Evolutionary conservation across 2,888 invertebrate genomes (phyloP), one percentile per base, ranked within the genome.

Genomic region (Drosophila acutilabella): DNA sequence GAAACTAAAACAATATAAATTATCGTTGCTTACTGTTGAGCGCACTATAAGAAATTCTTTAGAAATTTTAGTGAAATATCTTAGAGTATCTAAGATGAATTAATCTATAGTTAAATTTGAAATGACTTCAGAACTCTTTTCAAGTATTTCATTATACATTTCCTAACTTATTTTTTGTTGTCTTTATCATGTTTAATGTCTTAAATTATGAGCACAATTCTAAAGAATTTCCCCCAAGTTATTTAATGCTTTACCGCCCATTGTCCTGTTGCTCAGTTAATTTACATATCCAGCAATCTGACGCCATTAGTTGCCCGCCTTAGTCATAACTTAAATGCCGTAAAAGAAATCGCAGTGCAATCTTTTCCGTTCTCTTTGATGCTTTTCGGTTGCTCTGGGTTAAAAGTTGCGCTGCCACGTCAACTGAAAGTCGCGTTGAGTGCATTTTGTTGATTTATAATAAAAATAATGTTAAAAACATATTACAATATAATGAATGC

Each of bases 381-480:
- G 42, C 57, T 33, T 26, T 57, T 60, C 56, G 41, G 57, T 33
- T 45, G 58, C 64, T 52, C 51, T 52, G 51, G 18, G 56, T 30
- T 40, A 59, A 82, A 78, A 67, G 79, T 80, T 84, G 66, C 8
- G 30, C 36, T 36, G 36, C 66, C 53, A 75, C 64, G 65, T 83
- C 80, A 80, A 74, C 80, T 58, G 60, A 57, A 77, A 77, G 67
- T 65, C 71, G 65, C 76, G 70, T 53, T 79, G 85, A 81, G 80
- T 81, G 85, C 80, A 84, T 85, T 85, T 73, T 79, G 75, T 81
- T 85, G 85, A 81, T 81, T 81, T 81, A 84, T 81, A 81, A 86
- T 82, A 82, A 80, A 81, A 83, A 78, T 86, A 81, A 83, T 86
- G 81, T 80, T 80, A 80, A 80, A 83, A 86, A 86, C 81, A 72